Base-by-base conservation (phyloP, 2,113 vertebrate genomes). In the Embiotoca jacksoni region DNA sequence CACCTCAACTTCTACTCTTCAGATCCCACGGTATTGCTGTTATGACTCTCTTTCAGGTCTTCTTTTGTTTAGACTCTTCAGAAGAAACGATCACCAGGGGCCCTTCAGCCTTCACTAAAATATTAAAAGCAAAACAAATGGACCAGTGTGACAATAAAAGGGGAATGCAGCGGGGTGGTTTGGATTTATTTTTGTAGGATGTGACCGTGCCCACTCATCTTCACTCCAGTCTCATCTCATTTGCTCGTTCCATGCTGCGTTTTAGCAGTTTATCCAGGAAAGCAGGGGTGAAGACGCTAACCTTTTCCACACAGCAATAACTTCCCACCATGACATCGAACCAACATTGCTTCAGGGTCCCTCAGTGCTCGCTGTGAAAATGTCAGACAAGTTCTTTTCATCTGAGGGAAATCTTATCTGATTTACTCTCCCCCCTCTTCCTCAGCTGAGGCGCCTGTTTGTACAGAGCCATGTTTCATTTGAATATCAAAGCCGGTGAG, bases 401-500 rank as follows among this genome's bases (percentile, higher is more conserved):
- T 93, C 85, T 86, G 59, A 71, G 77, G 86, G 88, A 93, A 91
- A 89, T 88, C 82, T 84, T 88, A 88, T 92, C 88, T 91, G 89
- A 93, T 93, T 91, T 90, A 93, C 85, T 84, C 81, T 47, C 53
- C 73, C 82, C 23, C 80, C 55, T 84, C 75, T 82, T 82, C 79
- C 75, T 89, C 78, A 68, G 68, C 74, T 71, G 59, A 83, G 85
- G 86, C 41, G 82, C 80, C 89, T 85, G 90, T 88, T 92, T 90
- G 88, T 83, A 88, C 79, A 80, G 82, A 68, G 74, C 86, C 89
- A 86, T 92, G 89, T 95, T 94, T 91, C 84, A 94, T 94, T 94
- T 94, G 79, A 94, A 94, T 94, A 94, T 92, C 91, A 94, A 94
- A 94, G 91, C 68, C 60, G 4, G 63, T 58, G 80, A 92, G 85